Evolutionary conservation across 1,140 invertebrate species (phyloP).

Genomic region (Aphaenogaster floridana): DNA sequence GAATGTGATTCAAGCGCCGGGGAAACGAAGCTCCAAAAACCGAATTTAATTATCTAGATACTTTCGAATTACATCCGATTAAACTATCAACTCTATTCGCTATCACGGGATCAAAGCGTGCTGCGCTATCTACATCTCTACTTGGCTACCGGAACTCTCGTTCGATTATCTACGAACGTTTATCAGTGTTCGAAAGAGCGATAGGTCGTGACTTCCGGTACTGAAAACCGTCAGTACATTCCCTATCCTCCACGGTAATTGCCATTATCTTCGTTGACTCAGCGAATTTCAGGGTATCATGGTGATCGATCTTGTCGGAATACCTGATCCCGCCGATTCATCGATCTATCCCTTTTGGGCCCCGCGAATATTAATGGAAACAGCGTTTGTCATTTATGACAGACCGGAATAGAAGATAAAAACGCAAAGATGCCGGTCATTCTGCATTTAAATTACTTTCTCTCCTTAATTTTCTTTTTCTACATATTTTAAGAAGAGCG

Average conservation of each 20-base stretch:
- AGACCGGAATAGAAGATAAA: slow-evolving; percentile 19
- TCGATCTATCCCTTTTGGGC: slow-evolving; percentile 47
- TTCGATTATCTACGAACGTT: slow-evolving; percentile 65
- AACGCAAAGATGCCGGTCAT: slow-evolving; percentile 10
- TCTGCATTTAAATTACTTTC: slow-evolving; percentile 3
- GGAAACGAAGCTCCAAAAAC: neutral
- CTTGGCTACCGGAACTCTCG: slow-evolving; percentile 67
- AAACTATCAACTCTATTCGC: neutral
- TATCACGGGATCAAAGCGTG: neutral
- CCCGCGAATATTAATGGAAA: slow-evolving; percentile 57
- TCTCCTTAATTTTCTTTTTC: slow-evolving; percentile 6
- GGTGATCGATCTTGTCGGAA: slow-evolving; percentile 57
- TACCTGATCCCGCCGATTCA: slow-evolving; percentile 46
- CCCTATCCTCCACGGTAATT: slow-evolving; percentile 59
- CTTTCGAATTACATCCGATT: neutral
- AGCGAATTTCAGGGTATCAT: slow-evolving; percentile 67
- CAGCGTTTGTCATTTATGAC: slow-evolving; percentile 54
- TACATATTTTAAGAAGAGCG: neutral
- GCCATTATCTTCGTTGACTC: slow-evolving; percentile 78
- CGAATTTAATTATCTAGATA: neutral
- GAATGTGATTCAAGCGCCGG: neutral
- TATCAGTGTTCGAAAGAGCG: slow-evolving; percentile 58
- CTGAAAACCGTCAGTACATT: slow-evolving; percentile 34
- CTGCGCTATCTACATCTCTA: slow-evolving; percentile 72
- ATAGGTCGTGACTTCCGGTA: slow-evolving; percentile 73